Percentiles rank a stretch among this genome's conserved stretches.
Evolutionary conservation across 2,888 invertebrate species (phyloP).

Genomic region (Lomographa bimaculata): DNA sequence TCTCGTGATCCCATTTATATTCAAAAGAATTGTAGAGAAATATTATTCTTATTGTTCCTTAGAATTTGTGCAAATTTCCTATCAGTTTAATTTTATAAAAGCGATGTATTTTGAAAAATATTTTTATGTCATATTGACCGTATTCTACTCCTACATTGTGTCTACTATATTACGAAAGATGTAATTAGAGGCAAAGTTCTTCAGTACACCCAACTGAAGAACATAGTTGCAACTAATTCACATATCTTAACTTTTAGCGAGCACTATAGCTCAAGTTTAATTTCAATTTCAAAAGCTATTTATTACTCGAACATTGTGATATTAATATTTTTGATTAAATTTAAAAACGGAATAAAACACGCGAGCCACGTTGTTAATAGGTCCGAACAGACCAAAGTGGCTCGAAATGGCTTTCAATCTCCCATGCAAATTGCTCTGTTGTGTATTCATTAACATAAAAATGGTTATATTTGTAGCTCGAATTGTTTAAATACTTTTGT

Average conservation of each 20-base stretch:
- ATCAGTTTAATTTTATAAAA: too few species aligned
- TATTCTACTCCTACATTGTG: too few species aligned
- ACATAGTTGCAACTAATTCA: not conserved
- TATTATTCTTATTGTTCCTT: too few species aligned
- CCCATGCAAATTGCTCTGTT: conserved; percentile 19
- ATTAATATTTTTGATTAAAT: conserved; percentile 9
- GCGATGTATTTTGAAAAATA: too few species aligned
- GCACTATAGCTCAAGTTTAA: not conserved
- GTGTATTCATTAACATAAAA: conserved; percentile 20
- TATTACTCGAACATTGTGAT: not conserved
- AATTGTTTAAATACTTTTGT: conserved; percentile 2
- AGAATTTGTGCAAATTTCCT: too few species aligned
- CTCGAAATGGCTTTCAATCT: conserved; percentile 22
- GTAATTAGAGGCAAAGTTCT: too few species aligned
- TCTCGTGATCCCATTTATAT: too few species aligned
- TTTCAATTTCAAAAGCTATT: not conserved
- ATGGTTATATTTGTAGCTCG: conserved; percentile 5
- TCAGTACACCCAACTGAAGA: not conserved
- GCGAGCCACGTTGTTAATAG: conserved; percentile 13
- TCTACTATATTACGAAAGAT: too few species aligned
- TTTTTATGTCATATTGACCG: too few species aligned
- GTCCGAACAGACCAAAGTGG: conserved; percentile 18
- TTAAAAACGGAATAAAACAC: conserved; percentile 14
- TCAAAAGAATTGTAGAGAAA: too few species aligned
- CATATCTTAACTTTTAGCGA: not conserved